Conservation (phyloP, 2,113 vertebrate species). For the Alces alces region DNA sequence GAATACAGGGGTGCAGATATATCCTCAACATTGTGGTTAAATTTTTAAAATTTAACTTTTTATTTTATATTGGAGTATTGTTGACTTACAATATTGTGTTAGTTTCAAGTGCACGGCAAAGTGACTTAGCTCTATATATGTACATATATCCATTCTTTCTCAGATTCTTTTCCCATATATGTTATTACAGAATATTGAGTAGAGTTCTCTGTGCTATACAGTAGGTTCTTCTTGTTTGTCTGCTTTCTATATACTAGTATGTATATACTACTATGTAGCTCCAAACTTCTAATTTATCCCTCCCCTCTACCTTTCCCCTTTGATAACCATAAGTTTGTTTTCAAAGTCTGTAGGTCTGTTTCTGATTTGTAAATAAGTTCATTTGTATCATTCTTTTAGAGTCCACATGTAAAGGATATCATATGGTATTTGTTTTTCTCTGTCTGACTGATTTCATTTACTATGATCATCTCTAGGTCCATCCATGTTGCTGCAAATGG, state of each 20-base stretch:
- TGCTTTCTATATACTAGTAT: not conserved
- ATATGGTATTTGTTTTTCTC: not conserved
- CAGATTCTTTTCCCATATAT: not conserved
- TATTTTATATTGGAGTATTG: not conserved
- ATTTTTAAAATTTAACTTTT: not conserved
- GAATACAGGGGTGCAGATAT: not conserved
- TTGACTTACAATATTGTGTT: not conserved
- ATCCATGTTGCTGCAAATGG: not conserved
- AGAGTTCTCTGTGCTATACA: not conserved
- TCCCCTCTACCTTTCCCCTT: not conserved
- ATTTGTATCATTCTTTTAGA: not conserved
- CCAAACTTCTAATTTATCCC: not conserved
- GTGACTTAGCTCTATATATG: not conserved
- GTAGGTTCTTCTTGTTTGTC: not conserved
- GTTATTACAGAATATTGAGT: not conserved
- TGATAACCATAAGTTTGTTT: not conserved
- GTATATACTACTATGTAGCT: not conserved
- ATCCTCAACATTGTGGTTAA: not conserved
- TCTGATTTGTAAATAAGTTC: not conserved
- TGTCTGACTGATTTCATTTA: not conserved
- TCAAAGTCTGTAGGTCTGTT: not conserved
- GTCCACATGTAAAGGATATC: not conserved
- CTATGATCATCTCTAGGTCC: not conserved
- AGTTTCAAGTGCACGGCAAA: not conserved
- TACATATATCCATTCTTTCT: not conserved